phyloP scores from a whole-genome alignment of 2,113 vertebrate species.

The Cryptoleucopteryx plumbea region DNA sequence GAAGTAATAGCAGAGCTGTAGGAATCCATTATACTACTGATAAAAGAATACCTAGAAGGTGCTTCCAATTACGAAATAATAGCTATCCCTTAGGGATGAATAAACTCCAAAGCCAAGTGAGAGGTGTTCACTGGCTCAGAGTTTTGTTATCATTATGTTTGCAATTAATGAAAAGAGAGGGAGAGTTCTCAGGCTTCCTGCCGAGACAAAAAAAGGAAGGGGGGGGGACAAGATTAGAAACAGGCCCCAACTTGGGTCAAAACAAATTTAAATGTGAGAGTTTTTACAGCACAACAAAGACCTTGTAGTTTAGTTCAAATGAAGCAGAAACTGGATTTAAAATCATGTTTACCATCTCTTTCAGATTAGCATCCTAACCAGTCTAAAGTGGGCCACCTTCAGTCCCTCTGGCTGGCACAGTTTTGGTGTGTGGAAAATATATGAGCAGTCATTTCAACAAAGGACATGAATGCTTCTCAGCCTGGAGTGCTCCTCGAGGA shows the following conservation, averaged over 20 bases:
- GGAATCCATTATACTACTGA: neutral
- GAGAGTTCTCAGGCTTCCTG: neutral
- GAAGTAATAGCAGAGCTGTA: neutral
- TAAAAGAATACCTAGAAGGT: slow-evolving; percentile 30
- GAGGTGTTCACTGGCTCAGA: neutral
- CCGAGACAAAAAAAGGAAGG: neutral
- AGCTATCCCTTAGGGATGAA: slow-evolving; percentile 32
- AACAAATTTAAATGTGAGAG: neutral
- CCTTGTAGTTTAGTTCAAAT: neutral
- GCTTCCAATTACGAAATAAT: slow-evolving; percentile 10
- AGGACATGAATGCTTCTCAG: neutral
- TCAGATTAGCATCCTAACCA: neutral
- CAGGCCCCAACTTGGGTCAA: neutral
- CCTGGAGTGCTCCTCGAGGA: neutral
- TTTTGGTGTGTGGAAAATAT: neutral
- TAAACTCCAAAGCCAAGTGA: slow-evolving; percentile 34
- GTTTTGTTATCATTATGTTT: neutral
- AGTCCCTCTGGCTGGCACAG: neutral
- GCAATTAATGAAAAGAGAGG: neutral
- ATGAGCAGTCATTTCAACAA: neutral
- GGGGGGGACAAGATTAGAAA: neutral
- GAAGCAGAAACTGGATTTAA: slow-evolving; percentile 13
- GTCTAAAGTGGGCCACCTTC: neutral
- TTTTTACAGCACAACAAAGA: neutral
- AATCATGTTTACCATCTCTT: neutral